Conservation (phyloP, 2,797 vertebrate species). For the Chaetodon trifasciatus region DNA sequence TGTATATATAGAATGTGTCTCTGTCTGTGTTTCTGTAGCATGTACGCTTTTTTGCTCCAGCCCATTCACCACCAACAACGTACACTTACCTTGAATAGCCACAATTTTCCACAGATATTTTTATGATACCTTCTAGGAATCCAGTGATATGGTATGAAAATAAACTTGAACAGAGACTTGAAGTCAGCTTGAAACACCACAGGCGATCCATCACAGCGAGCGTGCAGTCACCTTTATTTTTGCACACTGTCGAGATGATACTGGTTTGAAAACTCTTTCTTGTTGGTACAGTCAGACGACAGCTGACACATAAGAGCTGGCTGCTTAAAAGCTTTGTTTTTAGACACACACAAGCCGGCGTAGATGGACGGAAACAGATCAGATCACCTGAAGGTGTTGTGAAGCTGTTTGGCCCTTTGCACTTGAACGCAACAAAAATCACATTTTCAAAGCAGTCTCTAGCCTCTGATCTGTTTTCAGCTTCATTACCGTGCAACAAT, state of each 20-base stretch:
- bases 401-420: background rate
- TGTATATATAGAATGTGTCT: background rate
- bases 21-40: background rate
- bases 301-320: background rate
- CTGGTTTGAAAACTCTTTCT: background rate
- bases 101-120: background rate
- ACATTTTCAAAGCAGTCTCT: background rate
- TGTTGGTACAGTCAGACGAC: background rate
- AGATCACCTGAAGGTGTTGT: background rate
- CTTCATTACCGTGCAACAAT: background rate
- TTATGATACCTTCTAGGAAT: background rate
- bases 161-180: slow-evolving; percentile 1
- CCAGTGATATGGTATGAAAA: background rate
- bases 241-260: background rate
- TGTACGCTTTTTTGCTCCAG: background rate
- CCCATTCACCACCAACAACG: background rate
- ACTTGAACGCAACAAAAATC: background rate
- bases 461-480: background rate
- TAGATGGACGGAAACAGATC: background rate
- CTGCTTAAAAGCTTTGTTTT: background rate
- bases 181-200: slow-evolving; percentile 10
- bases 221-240: background rate
- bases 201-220: background rate
- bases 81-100: background rate
- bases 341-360: background rate